Evolutionary conservation across 2,888 invertebrate genomes (phyloP), one percentile per base, ranked within the genome.

Genomic region (Tiliacea aurago): DNA sequence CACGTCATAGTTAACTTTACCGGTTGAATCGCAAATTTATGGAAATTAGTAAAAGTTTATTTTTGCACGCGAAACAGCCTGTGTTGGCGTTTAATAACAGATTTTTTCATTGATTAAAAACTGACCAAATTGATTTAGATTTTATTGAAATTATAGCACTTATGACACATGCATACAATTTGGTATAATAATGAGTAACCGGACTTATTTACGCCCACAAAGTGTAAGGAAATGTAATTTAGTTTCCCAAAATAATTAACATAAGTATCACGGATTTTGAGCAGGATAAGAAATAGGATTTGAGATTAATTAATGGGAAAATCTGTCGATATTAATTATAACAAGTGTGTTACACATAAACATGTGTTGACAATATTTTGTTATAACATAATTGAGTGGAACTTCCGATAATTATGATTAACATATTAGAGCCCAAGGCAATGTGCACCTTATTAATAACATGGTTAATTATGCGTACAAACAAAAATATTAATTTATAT

Each of bases 11-110:
- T 89, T 90, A 89, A 90, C 83, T 70, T 81, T 80, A 87, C 81
- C 85, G 84, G 86, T 89, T 77, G 76, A 87, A 88, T 86, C 83
- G 73, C 79, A 86, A 86, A 82, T 87, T 80, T 89, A 93, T 91
- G 91, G 87, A 85, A 90, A 91, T 89, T 83, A 90, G 90, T 90
- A 90, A 90, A 91, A 90, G 89, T 88, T 45, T 83, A 84, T 83
- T 85, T 89, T 85, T 78, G 81, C 82, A 65, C 55, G 81, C 79
- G 74, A 70, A 83, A 66, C 70, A 84, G 62, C 15, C 23, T 47
- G 84, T 77, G 88, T 91, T 81, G 90, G 90, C 83, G 86, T 80
- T 78, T 85, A 87, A 87, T 84, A 83, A 86, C 71, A 77, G 64
- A 81, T 76, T 72, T 74, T 70, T 68, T 64, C 23, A 67, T 68